Conservation (phyloP, 2,113 vertebrate genomes). For the Eira barbara region DNA sequence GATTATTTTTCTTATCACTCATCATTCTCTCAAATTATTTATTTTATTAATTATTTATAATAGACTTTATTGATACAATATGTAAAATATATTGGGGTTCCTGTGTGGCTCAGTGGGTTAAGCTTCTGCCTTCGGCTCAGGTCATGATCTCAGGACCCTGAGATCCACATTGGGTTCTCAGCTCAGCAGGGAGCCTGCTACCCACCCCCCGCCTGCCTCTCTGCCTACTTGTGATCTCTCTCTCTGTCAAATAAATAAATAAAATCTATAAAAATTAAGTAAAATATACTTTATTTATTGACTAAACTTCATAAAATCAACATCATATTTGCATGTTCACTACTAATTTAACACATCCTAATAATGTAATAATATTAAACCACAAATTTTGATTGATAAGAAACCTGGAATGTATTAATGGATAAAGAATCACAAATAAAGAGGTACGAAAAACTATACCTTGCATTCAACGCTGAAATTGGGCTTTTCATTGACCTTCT, state of each 20-base stretch:
- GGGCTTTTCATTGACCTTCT: background rate
- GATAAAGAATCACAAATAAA: background rate
- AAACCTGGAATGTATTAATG: background rate
- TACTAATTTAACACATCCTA: background rate
- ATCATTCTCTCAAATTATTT: background rate
- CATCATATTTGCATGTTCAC: background rate
- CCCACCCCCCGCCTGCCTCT: too few relatives aligned
- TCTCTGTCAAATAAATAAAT: too few relatives aligned
- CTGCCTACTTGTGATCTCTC: too few relatives aligned
- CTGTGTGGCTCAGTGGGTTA: too few relatives aligned
- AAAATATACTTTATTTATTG: background rate
- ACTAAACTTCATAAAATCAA: background rate
- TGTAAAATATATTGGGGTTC: background rate
- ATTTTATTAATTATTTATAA: background rate
- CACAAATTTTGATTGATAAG: background rate
- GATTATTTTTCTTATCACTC: background rate
- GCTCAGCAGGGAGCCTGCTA: too few relatives aligned
- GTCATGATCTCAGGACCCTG: too few relatives aligned
- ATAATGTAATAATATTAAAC: background rate
- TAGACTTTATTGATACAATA: background rate
- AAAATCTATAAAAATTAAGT: too few relatives aligned
- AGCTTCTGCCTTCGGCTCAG: too few relatives aligned
- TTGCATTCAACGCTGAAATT: background rate
- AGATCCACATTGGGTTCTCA: too few relatives aligned
- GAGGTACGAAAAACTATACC: background rate